Base-by-base conservation (phyloP, 2,888 invertebrate genomes). In the Phorcus lineatus region DNA sequence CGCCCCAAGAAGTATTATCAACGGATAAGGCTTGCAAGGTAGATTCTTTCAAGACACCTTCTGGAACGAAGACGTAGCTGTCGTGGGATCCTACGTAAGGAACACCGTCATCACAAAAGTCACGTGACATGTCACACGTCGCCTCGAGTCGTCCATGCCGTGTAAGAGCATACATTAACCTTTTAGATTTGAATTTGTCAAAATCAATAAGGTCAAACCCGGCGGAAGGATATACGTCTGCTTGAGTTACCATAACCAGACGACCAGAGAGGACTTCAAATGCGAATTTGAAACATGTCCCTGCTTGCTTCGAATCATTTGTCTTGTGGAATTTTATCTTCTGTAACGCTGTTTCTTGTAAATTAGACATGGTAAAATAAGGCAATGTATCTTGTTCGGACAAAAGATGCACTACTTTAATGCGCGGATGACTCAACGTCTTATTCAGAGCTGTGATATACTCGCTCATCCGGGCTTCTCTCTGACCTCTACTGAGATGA, bases 61-160 rank as follows among this genome's bases (percentile, higher is more conserved):
- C 24, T 4, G 75, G 79, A 17, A 79, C 79, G 55, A 79, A 79
- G 16, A 79, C 36, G 57, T 79, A 79, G 16, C 74, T 70, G 57
- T 79, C 79, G 28, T 79, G 79, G 1, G 79, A 79, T 19, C 79
- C 79, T 7, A 74, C 75, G 24, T 74, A 79, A 13, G 40, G 28
- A n/a, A 24, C 22, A 17, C 40, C 22, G 3, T 74, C 79, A 17
- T 74, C 74, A 47, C 79, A 79, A 24, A 74, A 75, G 47, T 79
- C 79, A 36, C 79, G 74, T 28, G 74, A 22, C 79, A 79, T 57
- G 75, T 79, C 75, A 70, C 79, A 79, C 7, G 62, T 24, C 9
- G 28, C 79, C 47, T 79, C 79, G 6, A 74, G n/a, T 40, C 55
- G 52, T 1, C 79, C 79, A 31, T 79, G 74, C 19, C 79, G 54